Evolutionary conservation across 2,888 invertebrate species (phyloP).

Genomic region (Endotricha flammealis): DNA sequence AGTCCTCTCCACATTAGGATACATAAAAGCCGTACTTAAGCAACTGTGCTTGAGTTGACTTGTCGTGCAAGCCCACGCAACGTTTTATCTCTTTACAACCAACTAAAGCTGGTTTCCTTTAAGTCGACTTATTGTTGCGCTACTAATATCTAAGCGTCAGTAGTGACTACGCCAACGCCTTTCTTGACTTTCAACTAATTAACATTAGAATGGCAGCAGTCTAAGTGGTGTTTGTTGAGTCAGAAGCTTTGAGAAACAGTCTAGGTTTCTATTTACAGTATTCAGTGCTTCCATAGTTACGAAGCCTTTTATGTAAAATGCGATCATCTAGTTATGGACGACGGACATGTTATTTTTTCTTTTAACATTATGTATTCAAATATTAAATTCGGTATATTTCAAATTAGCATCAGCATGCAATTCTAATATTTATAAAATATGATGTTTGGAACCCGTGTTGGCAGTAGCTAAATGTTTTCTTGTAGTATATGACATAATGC

Average conservation of each 20-base stretch:
- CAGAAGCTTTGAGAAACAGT: conserved; percentile 6
- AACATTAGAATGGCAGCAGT: conserved; percentile 48
- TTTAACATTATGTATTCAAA: background rate
- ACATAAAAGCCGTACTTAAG: conserved; percentile 65
- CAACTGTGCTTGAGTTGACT: conserved; percentile 51
- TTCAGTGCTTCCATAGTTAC: background rate
- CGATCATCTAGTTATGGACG: no score
- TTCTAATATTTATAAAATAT: conserved; percentile 35
- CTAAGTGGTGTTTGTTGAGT: conserved; percentile 10
- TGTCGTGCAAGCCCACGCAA: conserved; percentile 61
- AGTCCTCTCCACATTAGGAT: conserved; percentile 43
- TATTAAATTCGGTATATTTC: background rate
- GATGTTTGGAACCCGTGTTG: conserved; percentile 37
- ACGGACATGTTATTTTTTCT: no score
- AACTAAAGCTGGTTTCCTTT: conserved; percentile 64
- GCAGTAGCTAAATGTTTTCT: conserved; percentile 62
- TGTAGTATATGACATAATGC: conserved; percentile 63
- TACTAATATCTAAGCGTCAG: conserved; percentile 57
- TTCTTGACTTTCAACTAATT: conserved; percentile 54
- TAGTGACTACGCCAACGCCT: conserved; percentile 51
- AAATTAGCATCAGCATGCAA: conserved; percentile 17
- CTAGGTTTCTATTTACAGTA: background rate
- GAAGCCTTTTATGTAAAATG: background rate
- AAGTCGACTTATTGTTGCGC: conserved; percentile 68
- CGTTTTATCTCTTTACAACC: conserved; percentile 65